Evolutionary conservation across 53 echinoderm and acorn worm genomes (phyloP).

Genomic region (Stichopus horrens): DNA sequence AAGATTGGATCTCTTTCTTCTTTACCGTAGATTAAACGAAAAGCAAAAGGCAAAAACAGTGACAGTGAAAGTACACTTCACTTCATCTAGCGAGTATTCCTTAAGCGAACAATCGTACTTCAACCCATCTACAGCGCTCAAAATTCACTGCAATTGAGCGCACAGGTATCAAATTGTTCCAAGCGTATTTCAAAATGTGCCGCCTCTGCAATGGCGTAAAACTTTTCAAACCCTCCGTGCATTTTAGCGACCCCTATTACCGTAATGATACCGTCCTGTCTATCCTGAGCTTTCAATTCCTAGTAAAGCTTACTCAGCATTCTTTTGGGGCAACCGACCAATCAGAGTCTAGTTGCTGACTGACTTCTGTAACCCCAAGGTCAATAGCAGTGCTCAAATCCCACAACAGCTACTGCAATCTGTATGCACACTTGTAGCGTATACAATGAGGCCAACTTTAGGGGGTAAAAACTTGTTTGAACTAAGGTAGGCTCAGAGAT

Average conservation of each 20-base stretch:
- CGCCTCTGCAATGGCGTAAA: not conserved
- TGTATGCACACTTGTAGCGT: constrained; percentile 42
- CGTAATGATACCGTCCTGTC: constrained; percentile 45
- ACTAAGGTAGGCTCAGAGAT: not conserved
- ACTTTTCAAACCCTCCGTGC: constrained; percentile 14
- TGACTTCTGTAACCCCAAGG: constrained; percentile 49
- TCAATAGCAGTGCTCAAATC: constrained; percentile 42
- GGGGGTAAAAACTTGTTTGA: constrained; percentile 31
- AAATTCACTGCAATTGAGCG: not conserved
- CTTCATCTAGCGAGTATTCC: not conserved
- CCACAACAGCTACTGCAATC: constrained; percentile 33
- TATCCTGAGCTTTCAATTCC: constrained; percentile 36
- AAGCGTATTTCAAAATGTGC: constrained; percentile 7
- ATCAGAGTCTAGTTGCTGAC: constrained; percentile 24
- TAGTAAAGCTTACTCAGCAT: constrained; percentile 43
- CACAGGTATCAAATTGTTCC: not conserved
- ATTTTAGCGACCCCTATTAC: constrained; percentile 27
- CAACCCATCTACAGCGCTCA: not conserved
- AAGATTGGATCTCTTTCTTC: no score
- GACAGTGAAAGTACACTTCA: no score
- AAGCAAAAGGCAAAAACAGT: no score
- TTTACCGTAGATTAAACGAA: no score
- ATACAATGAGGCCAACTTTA: constrained; percentile 45
- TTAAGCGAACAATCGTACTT: not conserved
- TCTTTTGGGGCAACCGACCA: constrained; percentile 41